phyloP scores from a whole-genome alignment of 2,888 invertebrate species.

The Andrena fulva region DNA sequence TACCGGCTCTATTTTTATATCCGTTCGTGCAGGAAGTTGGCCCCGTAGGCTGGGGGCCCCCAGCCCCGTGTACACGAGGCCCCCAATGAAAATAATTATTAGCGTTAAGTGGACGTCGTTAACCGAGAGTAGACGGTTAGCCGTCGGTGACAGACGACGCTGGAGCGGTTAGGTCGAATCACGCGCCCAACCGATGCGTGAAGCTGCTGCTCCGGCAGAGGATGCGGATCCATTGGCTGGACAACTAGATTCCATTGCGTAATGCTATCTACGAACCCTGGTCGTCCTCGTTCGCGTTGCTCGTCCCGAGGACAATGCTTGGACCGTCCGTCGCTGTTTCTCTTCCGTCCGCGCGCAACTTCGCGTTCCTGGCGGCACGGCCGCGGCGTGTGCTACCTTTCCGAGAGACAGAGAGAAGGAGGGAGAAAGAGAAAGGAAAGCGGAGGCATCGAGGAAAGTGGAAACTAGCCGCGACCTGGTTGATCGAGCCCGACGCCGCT shows the following conservation, averaged over 20 bases:
- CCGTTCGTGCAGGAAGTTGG: constrained; percentile 84
- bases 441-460: too few species aligned
- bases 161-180: constrained; percentile 80
- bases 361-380: background rate
- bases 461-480: background rate
- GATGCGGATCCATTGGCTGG: constrained; percentile 83
- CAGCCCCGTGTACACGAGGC: constrained; percentile 74
- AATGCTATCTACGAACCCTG: constrained; percentile 68
- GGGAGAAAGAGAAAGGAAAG: too few species aligned
- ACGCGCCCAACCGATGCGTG: constrained; percentile 66
- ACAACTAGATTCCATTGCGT: constrained; percentile 84
- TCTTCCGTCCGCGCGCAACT: constrained; percentile 21
- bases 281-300: constrained; percentile 52
- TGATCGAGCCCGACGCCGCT: constrained; percentile 24
- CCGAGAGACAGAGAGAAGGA: too few species aligned
- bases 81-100: constrained; percentile 85
- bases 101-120: constrained; percentile 84
- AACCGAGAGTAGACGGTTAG: constrained; percentile 76
- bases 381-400: background rate
- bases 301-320: constrained; percentile 61
- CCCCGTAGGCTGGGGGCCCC: constrained; percentile 77
- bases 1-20: constrained; percentile 84
- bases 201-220: constrained; percentile 76
- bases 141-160: constrained; percentile 73
- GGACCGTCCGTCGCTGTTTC: constrained; percentile 20